Conservation (phyloP, 2,797 vertebrate genomes). For the Silurus aristotelis region DNA sequence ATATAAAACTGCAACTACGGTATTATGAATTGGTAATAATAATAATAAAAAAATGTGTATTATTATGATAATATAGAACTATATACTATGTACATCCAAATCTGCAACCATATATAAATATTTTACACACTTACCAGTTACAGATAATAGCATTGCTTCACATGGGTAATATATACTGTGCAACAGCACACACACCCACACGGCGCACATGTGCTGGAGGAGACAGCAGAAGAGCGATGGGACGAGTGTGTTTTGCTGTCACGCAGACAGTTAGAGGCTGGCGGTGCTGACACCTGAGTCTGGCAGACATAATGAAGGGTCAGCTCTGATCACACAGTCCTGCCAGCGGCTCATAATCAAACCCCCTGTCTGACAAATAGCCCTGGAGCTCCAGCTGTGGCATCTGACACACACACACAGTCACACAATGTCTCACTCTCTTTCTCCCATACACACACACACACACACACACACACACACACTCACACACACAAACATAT, state of each 20-base stretch:
- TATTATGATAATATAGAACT: too few relatives aligned
- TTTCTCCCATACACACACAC: constrained; percentile 29
- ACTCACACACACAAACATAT: constrained; percentile 38
- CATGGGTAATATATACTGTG: not conserved
- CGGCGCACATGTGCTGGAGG: constrained; percentile 64
- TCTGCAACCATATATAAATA: not conserved
- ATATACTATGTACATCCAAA: not conserved
- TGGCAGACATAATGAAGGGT: constrained; percentile 99
- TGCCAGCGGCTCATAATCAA: constrained; percentile 90
- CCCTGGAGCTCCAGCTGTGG: constrained; percentile 86
- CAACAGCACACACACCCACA: constrained; percentile 8
- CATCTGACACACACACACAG: constrained; percentile 95
- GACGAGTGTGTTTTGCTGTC: constrained; percentile 82
- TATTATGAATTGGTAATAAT: too few relatives aligned
- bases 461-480: constrained; percentile 61
- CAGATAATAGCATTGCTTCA: not conserved
- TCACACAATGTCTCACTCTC: constrained; percentile 67
- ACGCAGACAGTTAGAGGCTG: constrained; percentile 96
- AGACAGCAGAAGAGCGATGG: constrained; percentile 78
- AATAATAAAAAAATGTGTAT: not conserved
- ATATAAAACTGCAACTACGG: too few relatives aligned
- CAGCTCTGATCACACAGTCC: constrained; percentile 95
- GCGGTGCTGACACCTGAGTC: constrained; percentile 91
- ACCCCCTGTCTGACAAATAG: constrained; percentile 96
- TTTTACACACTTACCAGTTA: not conserved